Percentiles rank a stretch among this genome's conserved stretches.
These are phyloP conservation scores for Ictidomys tridecemlineatus DNA, from an alignment of 2,113 vertebrate genomes.

Conservation along the genomic window DNA sequence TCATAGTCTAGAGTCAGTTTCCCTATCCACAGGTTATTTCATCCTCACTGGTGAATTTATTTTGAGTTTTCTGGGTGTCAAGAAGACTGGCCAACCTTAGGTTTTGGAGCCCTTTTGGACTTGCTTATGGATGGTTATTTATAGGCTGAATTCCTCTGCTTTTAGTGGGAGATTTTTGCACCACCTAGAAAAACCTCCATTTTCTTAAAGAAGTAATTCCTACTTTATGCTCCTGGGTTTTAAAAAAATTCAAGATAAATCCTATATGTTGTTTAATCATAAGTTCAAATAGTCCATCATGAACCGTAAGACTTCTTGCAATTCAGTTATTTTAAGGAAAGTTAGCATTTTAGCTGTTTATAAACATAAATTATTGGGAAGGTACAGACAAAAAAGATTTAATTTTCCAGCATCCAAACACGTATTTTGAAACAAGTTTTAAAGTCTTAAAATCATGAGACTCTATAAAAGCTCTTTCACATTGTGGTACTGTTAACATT, in stretches of 20 bases:
- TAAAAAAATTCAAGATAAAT: conserved; percentile 14
- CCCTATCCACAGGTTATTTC: background rate
- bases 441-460: conserved; percentile 8
- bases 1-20: background rate
- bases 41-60: background rate
- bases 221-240: conserved; percentile 15
- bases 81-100: background rate
- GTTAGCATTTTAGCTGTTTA: conserved; percentile 36
- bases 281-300: background rate
- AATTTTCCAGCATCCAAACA: conserved; percentile 24
- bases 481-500: background rate
- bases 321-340: conserved; percentile 44
- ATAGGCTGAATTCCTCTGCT: background rate
- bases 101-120: background rate
- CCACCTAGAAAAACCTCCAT: background rate
- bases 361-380: conserved; percentile 37
- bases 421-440: background rate
- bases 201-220: conserved; percentile 48
- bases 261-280: conserved; percentile 35
- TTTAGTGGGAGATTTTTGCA: background rate
- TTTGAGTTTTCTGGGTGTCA: background rate
- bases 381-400: background rate
- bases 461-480: background rate
- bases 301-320: conserved; percentile 25
- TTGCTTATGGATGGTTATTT: background rate